Percentiles rank a stretch among this genome's conserved stretches.
These are phyloP conservation scores for Rhinogobio ventralis DNA, from an alignment of 2,797 vertebrate genomes.

Conservation along the genomic window DNA sequence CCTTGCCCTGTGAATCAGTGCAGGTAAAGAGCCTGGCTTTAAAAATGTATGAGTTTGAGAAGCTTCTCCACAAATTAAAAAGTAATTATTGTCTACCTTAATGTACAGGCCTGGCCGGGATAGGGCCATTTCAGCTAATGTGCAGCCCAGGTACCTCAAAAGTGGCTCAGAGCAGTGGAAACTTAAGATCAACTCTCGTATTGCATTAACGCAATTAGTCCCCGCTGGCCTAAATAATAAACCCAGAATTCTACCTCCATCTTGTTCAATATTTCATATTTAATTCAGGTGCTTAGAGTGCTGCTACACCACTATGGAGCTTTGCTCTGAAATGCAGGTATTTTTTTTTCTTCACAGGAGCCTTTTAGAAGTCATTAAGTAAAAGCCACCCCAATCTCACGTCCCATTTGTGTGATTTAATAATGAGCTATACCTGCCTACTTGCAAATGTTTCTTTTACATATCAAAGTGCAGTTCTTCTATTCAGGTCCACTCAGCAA, in stretches of 20 bases:
- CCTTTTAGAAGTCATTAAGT: conserved; percentile 80
- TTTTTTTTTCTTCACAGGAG: conserved; percentile 73
- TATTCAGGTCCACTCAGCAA: conserved; percentile 38
- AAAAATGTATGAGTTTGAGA: conserved; percentile 74
- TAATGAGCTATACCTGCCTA: conserved; percentile 79
- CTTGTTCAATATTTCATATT: conserved; percentile 82
- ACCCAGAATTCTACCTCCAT: conserved; percentile 75
- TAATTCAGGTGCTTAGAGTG: conserved; percentile 81
- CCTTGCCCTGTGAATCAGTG: conserved; percentile 54
- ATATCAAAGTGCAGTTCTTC: conserved; percentile 60
- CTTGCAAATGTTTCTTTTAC: conserved; percentile 69
- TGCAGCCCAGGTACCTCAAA: conserved; percentile 61
- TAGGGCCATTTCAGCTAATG: conserved; percentile 46
- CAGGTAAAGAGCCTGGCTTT: conserved; percentile 73
- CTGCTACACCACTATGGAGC: conserved; percentile 68
- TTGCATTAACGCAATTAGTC: conserved; percentile 83
- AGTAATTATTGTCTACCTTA: conserved; percentile 77
- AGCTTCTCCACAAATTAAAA: conserved; percentile 76
- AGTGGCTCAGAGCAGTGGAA: conserved; percentile 65
- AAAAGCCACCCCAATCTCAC: conserved; percentile 70
- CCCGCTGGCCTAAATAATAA: conserved; percentile 81
- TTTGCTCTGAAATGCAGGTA: conserved; percentile 77
- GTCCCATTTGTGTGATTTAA: conserved; percentile 72
- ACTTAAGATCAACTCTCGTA: conserved; percentile 67
- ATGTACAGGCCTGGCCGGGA: conserved; percentile 61